phyloP scores from a whole-genome alignment of 2,797 vertebrate genomes.

The Falco concolor region DNA sequence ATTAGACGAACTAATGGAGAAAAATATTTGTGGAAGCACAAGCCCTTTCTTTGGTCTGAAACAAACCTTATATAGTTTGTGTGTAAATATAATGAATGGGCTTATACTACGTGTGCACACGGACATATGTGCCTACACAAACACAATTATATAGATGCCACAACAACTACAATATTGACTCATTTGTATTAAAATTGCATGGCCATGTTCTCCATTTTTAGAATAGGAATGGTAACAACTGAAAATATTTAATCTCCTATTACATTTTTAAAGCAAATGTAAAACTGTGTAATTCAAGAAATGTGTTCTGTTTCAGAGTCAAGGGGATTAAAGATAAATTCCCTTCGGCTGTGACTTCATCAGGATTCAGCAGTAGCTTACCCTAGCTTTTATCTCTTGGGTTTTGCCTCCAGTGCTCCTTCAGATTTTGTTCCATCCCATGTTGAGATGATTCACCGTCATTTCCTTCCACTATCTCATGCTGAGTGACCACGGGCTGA shows the following conservation, averaged over 20 bases:
- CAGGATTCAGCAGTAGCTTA: not conserved
- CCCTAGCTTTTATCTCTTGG: not conserved
- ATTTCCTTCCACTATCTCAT: not conserved
- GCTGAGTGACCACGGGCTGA: not conserved
- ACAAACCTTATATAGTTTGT: not conserved
- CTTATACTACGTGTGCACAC: rapidly evolving
- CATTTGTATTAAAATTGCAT: not conserved
- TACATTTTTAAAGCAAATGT: not conserved
- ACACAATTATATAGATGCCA: not conserved
- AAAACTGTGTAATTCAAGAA: not conserved
- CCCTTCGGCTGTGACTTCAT: not conserved
- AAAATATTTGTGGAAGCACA: not conserved
- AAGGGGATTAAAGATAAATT: not conserved
- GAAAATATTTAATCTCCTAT: not conserved
- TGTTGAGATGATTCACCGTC: not conserved
- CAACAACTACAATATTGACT: not conserved
- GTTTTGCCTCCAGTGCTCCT: not conserved
- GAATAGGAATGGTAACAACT: not conserved
- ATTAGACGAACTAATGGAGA: not conserved
- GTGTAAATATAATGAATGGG: not conserved
- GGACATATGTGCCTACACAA: rapidly evolving
- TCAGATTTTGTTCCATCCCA: not conserved
- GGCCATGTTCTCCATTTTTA: not conserved
- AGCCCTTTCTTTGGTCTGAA: not conserved
- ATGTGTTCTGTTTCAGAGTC: not conserved